Percentiles rank a stretch among this genome's conserved stretches.
phyloP scores from a whole-genome alignment of 2,888 invertebrate genomes.

The Mycogona germanica region DNA sequence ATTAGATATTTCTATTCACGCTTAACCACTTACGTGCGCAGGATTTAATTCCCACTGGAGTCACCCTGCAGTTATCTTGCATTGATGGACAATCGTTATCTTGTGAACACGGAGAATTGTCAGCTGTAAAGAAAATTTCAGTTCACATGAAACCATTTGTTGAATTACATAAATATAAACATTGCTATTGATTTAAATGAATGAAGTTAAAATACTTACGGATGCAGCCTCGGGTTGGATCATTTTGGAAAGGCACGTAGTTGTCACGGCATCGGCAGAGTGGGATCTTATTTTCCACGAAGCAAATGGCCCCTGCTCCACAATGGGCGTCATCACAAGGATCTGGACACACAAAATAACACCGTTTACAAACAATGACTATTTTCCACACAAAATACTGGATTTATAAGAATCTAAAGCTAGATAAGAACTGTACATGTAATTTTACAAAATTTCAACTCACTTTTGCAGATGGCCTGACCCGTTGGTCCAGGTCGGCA shows the following conservation, averaged over 20 bases:
- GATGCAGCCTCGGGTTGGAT: slow-evolving; percentile 25
- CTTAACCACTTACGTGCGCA: slow-evolving; percentile 23
- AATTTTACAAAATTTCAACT: too few species aligned
- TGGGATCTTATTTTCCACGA: slow-evolving; percentile 50
- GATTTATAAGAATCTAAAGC: too few species aligned
- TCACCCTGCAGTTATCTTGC: slow-evolving; percentile 26
- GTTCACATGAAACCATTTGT: too few species aligned
- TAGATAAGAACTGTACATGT: too few species aligned
- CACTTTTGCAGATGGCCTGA: slow-evolving; percentile 24
- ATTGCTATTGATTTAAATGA: neutral
- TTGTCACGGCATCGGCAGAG: slow-evolving; percentile 23
- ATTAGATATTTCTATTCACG: neutral
- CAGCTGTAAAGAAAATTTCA: slow-evolving; percentile 9
- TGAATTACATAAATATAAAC: slow-evolving; percentile 5
- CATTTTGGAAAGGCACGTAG: slow-evolving; percentile 23
- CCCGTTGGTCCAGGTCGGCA: slow-evolving; percentile 24
- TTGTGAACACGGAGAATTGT: slow-evolving; percentile 22
- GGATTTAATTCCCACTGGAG: slow-evolving; percentile 25
- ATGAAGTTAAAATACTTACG: slow-evolving; percentile 21
- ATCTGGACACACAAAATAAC: slow-evolving; percentile 9
- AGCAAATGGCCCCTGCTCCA: slow-evolving; percentile 72
- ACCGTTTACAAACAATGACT: neutral
- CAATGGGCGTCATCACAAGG: slow-evolving; percentile 52
- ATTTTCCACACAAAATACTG: too few species aligned
- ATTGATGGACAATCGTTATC: slow-evolving; percentile 26